Percentiles rank a stretch among this genome's conserved stretches.
Evolutionary conservation across 2,113 vertebrate genomes (phyloP).

Genomic region (Ctenomys sociabilis): DNA sequence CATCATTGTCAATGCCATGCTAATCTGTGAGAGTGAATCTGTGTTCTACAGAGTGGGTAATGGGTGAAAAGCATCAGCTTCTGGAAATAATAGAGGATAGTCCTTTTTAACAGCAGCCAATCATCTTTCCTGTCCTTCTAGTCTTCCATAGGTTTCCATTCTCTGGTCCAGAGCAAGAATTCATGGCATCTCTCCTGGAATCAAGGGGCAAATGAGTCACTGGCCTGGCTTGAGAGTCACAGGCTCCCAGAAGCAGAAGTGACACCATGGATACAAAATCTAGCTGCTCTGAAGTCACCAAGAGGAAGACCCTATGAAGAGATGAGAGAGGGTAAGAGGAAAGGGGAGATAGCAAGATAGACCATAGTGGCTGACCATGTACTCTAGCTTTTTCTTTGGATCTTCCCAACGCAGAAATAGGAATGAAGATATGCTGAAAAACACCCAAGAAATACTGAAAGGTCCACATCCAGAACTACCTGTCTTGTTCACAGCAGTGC

Average conservation of each 20-base stretch:
- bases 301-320: neutral
- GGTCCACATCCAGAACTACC: neutral
- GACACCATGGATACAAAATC: rapidly evolving
- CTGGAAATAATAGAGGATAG: neutral
- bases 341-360: rapidly evolving
- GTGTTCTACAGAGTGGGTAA: neutral
- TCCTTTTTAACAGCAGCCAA: neutral
- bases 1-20: neutral
- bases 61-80: neutral
- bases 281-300: neutral
- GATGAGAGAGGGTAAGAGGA: neutral
- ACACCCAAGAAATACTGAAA: neutral
- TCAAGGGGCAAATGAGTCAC: rapidly evolving
- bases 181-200: no score
- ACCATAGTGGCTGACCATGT: neutral
- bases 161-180: neutral
- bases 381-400: neutral
- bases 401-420: neutral
- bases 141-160: neutral
- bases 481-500: neutral
- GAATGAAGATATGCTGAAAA: neutral
- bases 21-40: rapidly evolving
- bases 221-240: neutral
- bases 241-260: neutral
- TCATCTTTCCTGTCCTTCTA: rapidly evolving